phyloP scores from a whole-genome alignment of 2,113 vertebrate species.

The Pipa parva region DNA sequence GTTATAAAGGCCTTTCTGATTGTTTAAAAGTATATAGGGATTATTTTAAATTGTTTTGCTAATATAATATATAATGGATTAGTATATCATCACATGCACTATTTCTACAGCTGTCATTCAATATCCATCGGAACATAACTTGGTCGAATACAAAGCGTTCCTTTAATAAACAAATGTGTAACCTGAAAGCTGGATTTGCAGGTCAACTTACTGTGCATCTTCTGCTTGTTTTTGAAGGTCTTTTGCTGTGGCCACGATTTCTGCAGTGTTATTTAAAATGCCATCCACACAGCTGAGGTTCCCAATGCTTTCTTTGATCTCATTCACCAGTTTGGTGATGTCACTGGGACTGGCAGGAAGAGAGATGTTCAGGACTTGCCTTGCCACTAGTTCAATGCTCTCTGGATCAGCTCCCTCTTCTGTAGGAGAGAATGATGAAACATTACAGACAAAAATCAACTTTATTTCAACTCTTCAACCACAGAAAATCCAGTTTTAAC shows the following conservation, averaged over 20 bases:
- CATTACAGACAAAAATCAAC: neutral
- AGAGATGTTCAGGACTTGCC: conserved; percentile 68
- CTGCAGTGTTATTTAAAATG: conserved; percentile 63
- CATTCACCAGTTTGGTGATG: conserved; percentile 56
- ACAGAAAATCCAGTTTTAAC: too few species aligned
- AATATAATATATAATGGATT: too few species aligned
- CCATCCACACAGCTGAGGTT: conserved; percentile 61
- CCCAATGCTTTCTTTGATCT: conserved; percentile 64
- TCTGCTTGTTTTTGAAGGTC: conserved; percentile 62
- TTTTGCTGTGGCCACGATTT: conserved; percentile 57
- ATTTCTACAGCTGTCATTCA: too few species aligned
- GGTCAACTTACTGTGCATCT: conserved; percentile 64
- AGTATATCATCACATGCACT: too few species aligned
- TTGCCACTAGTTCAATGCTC: conserved; percentile 78
- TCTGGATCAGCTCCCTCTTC: conserved; percentile 80
- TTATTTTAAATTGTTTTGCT: too few species aligned
- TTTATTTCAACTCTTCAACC: too few species aligned
- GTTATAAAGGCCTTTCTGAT: too few species aligned
- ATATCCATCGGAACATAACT: too few species aligned
- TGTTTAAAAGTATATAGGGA: too few species aligned
- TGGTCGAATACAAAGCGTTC: too few species aligned
- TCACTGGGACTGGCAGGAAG: conserved; percentile 62
- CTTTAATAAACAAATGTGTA: too few species aligned
- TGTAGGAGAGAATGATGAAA: conserved; percentile 42
- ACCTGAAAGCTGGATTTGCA: too few species aligned